These are phyloP conservation scores for Polyergus mexicanus DNA, from an alignment of 1,140 invertebrate genomes.

Conservation along the genomic window DNA sequence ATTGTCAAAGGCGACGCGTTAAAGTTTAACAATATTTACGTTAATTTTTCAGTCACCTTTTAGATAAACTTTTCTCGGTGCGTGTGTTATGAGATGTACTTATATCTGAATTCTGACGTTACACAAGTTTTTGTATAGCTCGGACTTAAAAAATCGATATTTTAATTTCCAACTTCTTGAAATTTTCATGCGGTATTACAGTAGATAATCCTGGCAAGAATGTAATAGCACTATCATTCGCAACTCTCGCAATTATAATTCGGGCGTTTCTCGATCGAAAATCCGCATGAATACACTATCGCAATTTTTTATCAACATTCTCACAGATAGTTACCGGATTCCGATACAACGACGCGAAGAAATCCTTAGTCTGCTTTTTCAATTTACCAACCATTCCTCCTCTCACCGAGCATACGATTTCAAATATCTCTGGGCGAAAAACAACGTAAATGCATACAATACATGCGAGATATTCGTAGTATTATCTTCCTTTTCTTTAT, in stretches of 20 bases:
- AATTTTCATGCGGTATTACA: not conserved
- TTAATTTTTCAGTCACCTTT: conserved; percentile 6
- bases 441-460: conserved; percentile 2
- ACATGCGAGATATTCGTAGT: conserved; percentile 13
- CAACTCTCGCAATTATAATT: not conserved
- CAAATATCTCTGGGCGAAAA: conserved; percentile 44
- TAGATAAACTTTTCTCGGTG: not conserved
- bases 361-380: conserved; percentile 54
- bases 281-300: conserved; percentile 42
- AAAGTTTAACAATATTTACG: conserved; percentile 25
- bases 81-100: not conserved
- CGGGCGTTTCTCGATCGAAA: conserved; percentile 26
- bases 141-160: not conserved
- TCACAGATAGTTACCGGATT: conserved; percentile 48
- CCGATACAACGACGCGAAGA: conserved; percentile 36
- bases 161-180: not conserved
- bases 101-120: not conserved
- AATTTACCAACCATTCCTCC: not conserved
- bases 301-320: conserved; percentile 40
- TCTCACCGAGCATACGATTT: conserved; percentile 8
- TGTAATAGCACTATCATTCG: not conserved
- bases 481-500: conserved; percentile 6
- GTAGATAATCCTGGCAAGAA: conserved; percentile 2
- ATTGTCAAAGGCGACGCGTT: conserved; percentile 11
- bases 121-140: not conserved